These are phyloP conservation scores for Nothobranchius furzeri DNA, from an alignment of 2,113 vertebrate genomes.

Conservation along the genomic window DNA sequence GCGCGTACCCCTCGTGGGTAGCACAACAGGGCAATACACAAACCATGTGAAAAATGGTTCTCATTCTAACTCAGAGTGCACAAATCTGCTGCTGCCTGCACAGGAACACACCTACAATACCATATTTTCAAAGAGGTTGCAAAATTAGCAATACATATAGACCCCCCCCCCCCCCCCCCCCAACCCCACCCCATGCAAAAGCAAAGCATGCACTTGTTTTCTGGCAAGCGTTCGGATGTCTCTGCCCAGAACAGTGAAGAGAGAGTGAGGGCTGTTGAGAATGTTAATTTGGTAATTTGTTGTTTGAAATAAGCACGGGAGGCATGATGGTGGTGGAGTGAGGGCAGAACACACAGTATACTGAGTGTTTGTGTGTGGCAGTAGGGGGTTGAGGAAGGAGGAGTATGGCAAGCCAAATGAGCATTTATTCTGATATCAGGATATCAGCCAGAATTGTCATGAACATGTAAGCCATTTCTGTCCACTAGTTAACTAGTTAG, in stretches of 20 bases:
- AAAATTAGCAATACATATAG: slow-evolving; percentile 17
- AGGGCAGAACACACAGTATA: slow-evolving; percentile 25
- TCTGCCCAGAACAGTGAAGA: slow-evolving; percentile 61
- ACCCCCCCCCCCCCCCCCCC: slow-evolving; percentile 1
- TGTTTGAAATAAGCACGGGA: slow-evolving; percentile 66
- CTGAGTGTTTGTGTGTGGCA: slow-evolving; percentile 33
- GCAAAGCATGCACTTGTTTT: slow-evolving; percentile 43
- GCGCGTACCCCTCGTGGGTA: slow-evolving; percentile 46
- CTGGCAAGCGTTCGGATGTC: slow-evolving; percentile 52
- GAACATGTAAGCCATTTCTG: too few species aligned
- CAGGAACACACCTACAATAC: slow-evolving; percentile 14
- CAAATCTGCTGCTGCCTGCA: slow-evolving; percentile 24
- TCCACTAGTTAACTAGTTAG: too few species aligned
- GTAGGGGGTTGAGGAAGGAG: slow-evolving; percentile 19
- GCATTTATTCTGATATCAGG: too few species aligned
- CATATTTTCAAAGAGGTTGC: background rate
- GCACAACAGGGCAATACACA: slow-evolving; percentile 37
- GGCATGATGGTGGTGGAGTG: slow-evolving; percentile 27
- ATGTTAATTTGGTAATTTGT: slow-evolving; percentile 81
- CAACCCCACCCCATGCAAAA: slow-evolving; percentile 4
- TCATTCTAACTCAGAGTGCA: slow-evolving; percentile 36
- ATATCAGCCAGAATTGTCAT: too few species aligned
- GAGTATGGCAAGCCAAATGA: too few species aligned
- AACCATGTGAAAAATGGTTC: slow-evolving; percentile 58
- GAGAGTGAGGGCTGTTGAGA: slow-evolving; percentile 61